phyloP scores from a whole-genome alignment of 2,797 vertebrate species.

The Tadarida brasiliensis region DNA sequence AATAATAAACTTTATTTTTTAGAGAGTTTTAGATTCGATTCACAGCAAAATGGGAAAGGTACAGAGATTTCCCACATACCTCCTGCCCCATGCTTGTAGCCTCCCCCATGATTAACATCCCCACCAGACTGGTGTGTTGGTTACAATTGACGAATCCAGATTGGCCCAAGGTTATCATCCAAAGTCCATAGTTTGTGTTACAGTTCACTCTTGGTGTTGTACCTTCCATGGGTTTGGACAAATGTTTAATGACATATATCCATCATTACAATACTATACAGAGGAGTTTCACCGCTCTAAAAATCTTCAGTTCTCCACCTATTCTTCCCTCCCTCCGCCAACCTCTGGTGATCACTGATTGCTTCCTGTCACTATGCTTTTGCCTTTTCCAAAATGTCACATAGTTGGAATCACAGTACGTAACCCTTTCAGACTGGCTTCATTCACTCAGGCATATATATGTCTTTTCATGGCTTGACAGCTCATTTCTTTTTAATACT shows the following conservation, averaged over 20 bases:
- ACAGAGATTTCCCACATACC: neutral
- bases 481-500: neutral
- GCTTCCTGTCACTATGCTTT: neutral
- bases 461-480: neutral
- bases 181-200: neutral
- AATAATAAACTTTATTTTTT: neutral
- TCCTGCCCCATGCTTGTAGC: neutral
- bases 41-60: neutral
- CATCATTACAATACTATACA: neutral
- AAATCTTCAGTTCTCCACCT: neutral
- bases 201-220: neutral
- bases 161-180: neutral
- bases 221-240: neutral
- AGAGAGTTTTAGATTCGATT: neutral
- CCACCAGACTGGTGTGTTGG: neutral
- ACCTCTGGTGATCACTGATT: neutral
- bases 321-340: neutral
- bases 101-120: neutral
- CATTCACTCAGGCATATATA: neutral
- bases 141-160: neutral
- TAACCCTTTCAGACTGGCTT: neutral
- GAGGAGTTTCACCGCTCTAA: neutral
- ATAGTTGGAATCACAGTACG: neutral
- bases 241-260: neutral
- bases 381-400: constrained; percentile 1